Conservation (phyloP, 2,888 invertebrate genomes). For the Coremacera marginata region DNA sequence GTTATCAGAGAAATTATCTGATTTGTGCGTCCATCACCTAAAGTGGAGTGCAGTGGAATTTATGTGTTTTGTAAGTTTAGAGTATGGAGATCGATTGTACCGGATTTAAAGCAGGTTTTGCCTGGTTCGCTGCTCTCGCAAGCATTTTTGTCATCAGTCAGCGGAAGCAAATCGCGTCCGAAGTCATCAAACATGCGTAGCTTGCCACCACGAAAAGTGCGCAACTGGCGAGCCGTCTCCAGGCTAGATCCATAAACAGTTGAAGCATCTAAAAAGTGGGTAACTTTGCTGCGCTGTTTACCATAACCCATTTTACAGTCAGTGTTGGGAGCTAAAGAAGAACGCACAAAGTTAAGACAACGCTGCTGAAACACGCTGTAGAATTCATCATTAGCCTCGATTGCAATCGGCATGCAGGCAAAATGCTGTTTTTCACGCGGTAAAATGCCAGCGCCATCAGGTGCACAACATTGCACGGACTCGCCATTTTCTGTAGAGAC, state of each 20-base stretch:
- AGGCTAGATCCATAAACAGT: conserved; percentile 79
- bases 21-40: conserved; percentile 83
- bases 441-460: conserved; percentile 72
- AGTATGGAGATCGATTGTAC: conserved; percentile 52
- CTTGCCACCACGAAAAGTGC: conserved; percentile 75
- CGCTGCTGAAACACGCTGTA: conserved; percentile 72
- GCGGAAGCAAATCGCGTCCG: conserved; percentile 77
- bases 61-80: not conserved
- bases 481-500: conserved; percentile 74
- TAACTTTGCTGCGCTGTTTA: conserved; percentile 76
- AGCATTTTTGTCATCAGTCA: conserved; percentile 74
- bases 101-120: conserved; percentile 75
- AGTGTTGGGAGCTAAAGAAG: conserved; percentile 75
- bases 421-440: conserved; percentile 73
- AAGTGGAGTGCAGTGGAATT: not conserved
- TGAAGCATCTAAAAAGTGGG: conserved; percentile 81
- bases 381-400: conserved; percentile 75
- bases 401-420: conserved; percentile 77
- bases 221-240: conserved; percentile 72
- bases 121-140: conserved; percentile 73
- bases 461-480: conserved; percentile 79
- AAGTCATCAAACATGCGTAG: conserved; percentile 77
- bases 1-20: conserved; percentile 82
- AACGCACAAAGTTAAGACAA: conserved; percentile 81
- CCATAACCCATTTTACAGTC: conserved; percentile 80